phyloP scores from a whole-genome alignment of 1,140 invertebrate species.

The Euwallacea fornicatus region DNA sequence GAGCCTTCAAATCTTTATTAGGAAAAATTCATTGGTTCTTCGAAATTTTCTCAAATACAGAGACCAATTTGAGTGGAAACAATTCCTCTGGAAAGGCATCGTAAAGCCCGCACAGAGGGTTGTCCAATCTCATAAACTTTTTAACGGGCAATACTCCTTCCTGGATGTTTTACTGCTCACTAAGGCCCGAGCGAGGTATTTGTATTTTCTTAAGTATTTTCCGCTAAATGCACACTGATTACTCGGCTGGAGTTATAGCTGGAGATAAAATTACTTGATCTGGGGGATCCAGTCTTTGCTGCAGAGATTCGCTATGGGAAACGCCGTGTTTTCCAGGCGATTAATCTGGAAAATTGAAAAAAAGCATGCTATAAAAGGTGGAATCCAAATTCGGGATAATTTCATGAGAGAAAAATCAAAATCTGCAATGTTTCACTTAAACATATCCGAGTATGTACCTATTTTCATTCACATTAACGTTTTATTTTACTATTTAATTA shows the following conservation, averaged over 20 bases:
- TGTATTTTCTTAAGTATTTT: slow-evolving; percentile 40
- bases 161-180: slow-evolving; percentile 38
- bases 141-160: slow-evolving; percentile 40
- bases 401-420: too few species aligned
- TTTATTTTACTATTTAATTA: too few species aligned
- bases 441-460: too few species aligned
- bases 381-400: too few species aligned
- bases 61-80: slow-evolving; percentile 33
- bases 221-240: slow-evolving; percentile 38
- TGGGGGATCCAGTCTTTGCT: not conserved
- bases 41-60: slow-evolving; percentile 1
- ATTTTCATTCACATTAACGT: too few species aligned
- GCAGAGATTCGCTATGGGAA: not conserved
- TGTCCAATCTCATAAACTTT: slow-evolving; percentile 40
- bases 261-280: slow-evolving; percentile 13
- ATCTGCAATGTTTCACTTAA: too few species aligned
- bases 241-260: slow-evolving; percentile 14
- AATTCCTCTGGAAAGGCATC: slow-evolving; percentile 35
- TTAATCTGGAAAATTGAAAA: too few species aligned
- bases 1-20: too few species aligned
- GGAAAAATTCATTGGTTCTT: too few species aligned
- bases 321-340: too few species aligned
- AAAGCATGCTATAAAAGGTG: too few species aligned
- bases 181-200: slow-evolving; percentile 28
- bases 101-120: slow-evolving; percentile 36